Evolutionary conservation across 92 coral and sea anemone species (phyloP).

Genomic region (Porites lobata): DNA sequence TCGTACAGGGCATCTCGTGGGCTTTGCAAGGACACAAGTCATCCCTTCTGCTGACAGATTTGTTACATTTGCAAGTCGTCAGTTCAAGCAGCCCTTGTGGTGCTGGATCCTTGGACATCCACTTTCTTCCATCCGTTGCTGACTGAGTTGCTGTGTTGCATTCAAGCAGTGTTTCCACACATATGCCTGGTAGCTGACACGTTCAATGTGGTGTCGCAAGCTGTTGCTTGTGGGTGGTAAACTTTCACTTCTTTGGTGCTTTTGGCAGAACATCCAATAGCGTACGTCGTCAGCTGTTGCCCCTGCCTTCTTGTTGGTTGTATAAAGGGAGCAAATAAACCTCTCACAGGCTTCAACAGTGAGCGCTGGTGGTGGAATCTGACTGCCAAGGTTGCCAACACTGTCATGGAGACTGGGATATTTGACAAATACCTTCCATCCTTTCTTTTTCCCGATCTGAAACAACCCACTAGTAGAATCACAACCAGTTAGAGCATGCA

Average conservation of each 20-base stretch:
- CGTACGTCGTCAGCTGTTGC: constrained; percentile 11
- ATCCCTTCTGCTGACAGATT: constrained; percentile 53
- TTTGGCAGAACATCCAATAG: constrained; percentile 71
- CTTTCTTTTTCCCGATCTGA: constrained; percentile 29
- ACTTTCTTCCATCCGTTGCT: constrained; percentile 59
- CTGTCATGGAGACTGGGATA: not conserved
- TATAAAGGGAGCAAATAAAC: not conserved
- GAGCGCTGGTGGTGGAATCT: not conserved
- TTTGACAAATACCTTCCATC: constrained; percentile 10
- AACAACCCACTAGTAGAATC: constrained; percentile 47
- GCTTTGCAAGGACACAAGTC: constrained; percentile 63
- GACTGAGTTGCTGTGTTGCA: constrained; percentile 42
- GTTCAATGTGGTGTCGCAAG: constrained; percentile 53
- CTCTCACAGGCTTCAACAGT: not conserved
- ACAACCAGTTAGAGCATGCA: constrained; percentile 51
- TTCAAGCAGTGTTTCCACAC: constrained; percentile 56
- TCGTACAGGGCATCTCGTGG: constrained; percentile 56
- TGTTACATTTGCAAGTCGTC: constrained; percentile 58
- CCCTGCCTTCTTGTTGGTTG: not conserved
- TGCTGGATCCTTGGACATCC: constrained; percentile 74
- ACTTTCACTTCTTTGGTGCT: constrained; percentile 65
- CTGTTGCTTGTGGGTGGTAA: constrained; percentile 75
- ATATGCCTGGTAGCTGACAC: constrained; percentile 65
- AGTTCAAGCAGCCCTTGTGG: constrained; percentile 65
- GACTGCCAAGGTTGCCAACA: not conserved